A percentile compares a stretch with the other conserved stretches of the same genome.
Evolutionary conservation across 2,113 vertebrate genomes (phyloP).

Genomic region (Daphoenositta chrysoptera): DNA sequence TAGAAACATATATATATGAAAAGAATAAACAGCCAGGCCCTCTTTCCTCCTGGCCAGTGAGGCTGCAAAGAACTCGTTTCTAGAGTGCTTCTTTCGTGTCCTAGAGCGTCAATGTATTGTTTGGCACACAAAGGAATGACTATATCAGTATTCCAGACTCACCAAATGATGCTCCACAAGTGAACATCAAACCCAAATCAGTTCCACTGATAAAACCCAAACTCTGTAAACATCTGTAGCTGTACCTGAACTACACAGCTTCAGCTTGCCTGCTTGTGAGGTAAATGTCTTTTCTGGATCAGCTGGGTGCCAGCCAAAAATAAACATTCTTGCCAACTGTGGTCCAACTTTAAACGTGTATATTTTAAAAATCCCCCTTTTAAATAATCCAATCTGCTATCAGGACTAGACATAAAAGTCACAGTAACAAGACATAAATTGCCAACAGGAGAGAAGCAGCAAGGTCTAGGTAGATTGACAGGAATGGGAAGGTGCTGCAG

Average conservation of each 20-base stretch:
- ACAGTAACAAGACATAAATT: background rate
- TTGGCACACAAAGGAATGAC: background rate
- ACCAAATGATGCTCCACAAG: background rate
- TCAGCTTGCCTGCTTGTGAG: background rate
- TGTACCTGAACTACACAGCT: background rate
- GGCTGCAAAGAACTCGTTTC: no score
- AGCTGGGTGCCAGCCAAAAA: background rate
- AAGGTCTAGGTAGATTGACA: background rate
- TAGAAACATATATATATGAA: no score
- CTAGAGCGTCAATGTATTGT: no score
- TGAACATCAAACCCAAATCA: background rate
- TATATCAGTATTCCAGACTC: background rate
- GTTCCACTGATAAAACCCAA: background rate
- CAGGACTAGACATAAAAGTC: background rate
- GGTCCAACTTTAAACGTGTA: fast-evolving
- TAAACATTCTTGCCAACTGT: background rate
- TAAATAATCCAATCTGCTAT: background rate
- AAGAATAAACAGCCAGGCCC: no score
- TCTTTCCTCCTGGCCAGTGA: no score
- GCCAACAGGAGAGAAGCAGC: background rate
- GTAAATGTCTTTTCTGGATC: background rate
- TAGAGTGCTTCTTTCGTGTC: no score
- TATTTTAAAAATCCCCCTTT: background rate
- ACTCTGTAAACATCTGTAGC: background rate
- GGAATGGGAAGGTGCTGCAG: background rate